Percentiles rank a stretch among this genome's conserved stretches.
phyloP scores from a whole-genome alignment of 2,113 vertebrate species.

The Elachura formosa region DNA sequence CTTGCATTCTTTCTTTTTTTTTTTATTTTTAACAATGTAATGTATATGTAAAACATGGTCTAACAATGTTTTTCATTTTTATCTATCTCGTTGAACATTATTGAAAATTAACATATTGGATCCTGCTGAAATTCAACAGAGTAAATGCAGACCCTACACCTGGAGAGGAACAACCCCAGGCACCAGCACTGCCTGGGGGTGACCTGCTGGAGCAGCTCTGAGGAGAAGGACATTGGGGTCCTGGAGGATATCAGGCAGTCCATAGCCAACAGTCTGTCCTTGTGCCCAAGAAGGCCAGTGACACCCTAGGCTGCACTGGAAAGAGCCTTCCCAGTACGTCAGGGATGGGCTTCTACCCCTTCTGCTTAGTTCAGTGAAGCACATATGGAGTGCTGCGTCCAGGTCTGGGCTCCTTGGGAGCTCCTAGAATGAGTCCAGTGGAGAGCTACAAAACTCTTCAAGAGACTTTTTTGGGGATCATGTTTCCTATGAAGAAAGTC shows the following conservation, averaged over 20 bases:
- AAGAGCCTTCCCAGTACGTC: not conserved
- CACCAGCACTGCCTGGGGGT: not conserved
- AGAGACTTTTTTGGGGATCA: not conserved
- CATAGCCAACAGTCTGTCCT: not conserved
- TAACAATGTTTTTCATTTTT: not conserved
- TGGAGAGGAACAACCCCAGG: not conserved
- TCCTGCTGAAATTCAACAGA: not conserved
- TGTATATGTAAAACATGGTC: not conserved
- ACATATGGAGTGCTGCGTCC: not conserved
- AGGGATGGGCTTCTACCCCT: not conserved
- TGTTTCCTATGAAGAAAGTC: not conserved
- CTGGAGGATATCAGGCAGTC: not conserved
- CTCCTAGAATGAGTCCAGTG: not conserved
- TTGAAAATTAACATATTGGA: not conserved
- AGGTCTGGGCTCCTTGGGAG: not conserved
- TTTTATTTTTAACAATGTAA: rapidly evolving
- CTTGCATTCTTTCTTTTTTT: not conserved
- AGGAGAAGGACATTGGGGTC: too few species aligned
- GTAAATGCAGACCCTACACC: too few species aligned
- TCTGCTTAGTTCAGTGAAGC: not conserved
- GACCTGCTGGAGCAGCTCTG: not conserved
- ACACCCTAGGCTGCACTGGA: too few species aligned
- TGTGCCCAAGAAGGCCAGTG: too few species aligned
- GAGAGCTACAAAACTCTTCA: not conserved
- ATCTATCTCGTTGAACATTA: not conserved